These are phyloP conservation scores for Drosophila pallidifrons DNA, from an alignment of 1,140 invertebrate genomes.

Conservation along the genomic window DNA sequence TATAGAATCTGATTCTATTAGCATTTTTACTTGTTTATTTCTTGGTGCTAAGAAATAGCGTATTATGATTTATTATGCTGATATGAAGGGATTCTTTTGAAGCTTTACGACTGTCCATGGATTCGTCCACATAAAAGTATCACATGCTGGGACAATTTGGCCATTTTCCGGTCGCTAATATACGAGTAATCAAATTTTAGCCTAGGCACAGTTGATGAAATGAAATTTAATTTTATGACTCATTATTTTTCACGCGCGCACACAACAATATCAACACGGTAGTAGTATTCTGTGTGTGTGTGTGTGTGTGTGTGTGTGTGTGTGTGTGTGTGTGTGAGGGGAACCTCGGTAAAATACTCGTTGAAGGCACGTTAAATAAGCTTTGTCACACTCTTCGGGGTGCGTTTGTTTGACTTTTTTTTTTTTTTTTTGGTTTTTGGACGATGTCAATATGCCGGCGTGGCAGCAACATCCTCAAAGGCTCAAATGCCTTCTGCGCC, in stretches of 20 bases:
- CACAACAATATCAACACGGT: conserved; percentile 3
- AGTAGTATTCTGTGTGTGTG: neutral
- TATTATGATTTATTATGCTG: too few species aligned
- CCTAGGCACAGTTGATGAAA: conserved; percentile 29
- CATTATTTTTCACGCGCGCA: conserved; percentile 66
- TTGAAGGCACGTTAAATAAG: conserved; percentile 63
- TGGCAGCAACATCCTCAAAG: neutral
- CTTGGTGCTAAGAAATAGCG: too few species aligned
- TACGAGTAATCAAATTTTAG: conserved; percentile 36
- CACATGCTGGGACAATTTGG: neutral
- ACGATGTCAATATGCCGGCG: conserved; percentile 38
- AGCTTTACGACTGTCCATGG: too few species aligned
- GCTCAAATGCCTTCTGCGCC: neutral
- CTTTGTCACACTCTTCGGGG: conserved; percentile 61
- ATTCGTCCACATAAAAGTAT: conserved; percentile 2
- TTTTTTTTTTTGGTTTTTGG: conserved; percentile 32
- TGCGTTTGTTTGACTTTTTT: conserved; percentile 25
- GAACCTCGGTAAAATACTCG: neutral
- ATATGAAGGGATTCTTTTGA: too few species aligned
- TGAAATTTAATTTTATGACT: conserved; percentile 79
- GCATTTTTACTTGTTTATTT: too few species aligned
- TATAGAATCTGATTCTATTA: too few species aligned
- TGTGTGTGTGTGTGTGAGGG: conserved; percentile 5
- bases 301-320: conserved; percentile 5
- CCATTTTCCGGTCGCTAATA: conserved; percentile 3